Evolutionary conservation across 2,797 vertebrate species (phyloP).

Genomic region (Pseudochaenichthys georgianus): DNA sequence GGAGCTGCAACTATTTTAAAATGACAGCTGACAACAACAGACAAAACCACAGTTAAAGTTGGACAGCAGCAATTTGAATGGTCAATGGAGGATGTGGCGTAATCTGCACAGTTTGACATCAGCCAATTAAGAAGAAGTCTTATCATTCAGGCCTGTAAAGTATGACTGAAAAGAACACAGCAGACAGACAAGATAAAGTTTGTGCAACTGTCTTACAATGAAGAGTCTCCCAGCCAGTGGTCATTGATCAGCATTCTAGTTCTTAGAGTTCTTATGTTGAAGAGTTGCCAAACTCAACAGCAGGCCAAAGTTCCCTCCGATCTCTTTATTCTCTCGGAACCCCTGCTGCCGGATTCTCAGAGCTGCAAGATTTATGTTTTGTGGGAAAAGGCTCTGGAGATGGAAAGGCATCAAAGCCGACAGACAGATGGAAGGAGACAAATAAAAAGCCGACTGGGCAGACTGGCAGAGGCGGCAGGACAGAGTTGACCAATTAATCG

Average conservation of each 20-base stretch:
- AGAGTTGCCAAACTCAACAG: conserved; percentile 22
- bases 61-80: no score
- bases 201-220: neutral
- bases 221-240: conserved; percentile 7
- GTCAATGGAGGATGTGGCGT: no score
- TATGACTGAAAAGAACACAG: neutral
- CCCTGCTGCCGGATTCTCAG: conserved; percentile 29
- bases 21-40: no score
- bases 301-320: conserved; percentile 48
- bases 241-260: conserved; percentile 18
- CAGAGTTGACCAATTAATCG: conserved; percentile 68
- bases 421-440: conserved; percentile 34
- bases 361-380: conserved; percentile 53
- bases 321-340: conserved; percentile 26
- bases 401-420: conserved; percentile 47
- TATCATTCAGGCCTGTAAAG: neutral
- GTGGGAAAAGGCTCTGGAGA: conserved; percentile 38
- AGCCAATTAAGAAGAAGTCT: no score
- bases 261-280: conserved; percentile 24
- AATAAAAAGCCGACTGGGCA: conserved; percentile 1
- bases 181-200: neutral
- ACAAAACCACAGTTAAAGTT: no score
- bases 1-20: no score
- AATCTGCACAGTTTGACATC: no score
- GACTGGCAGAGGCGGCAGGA: conserved; percentile 28